Evolutionary conservation across 2,797 vertebrate species (phyloP).

Genomic region (Pseudochaenichthys georgianus): DNA sequence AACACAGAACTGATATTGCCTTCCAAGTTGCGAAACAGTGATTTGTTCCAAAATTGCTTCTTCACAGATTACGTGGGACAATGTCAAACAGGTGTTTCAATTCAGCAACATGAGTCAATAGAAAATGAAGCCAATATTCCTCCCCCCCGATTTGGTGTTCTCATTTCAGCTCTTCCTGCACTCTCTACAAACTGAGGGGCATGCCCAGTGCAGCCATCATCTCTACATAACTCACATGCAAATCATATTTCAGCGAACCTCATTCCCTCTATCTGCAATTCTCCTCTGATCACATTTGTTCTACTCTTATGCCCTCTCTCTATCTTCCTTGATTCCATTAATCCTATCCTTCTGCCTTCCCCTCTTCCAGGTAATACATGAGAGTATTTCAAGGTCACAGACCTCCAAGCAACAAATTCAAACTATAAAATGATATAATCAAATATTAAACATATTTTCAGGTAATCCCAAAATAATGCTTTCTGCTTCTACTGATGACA

Average conservation of each 20-base stretch:
- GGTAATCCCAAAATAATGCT: neutral
- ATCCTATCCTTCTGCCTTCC: slow-evolving; percentile 14
- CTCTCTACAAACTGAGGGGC: slow-evolving; percentile 19
- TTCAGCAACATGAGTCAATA: neutral
- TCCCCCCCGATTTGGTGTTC: neutral
- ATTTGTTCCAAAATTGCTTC: neutral
- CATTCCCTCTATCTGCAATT: slow-evolving; percentile 47
- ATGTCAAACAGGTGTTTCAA: slow-evolving; percentile 10
- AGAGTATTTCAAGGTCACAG: slow-evolving; percentile 90
- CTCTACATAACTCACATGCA: slow-evolving; percentile 45
- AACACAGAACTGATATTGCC: neutral
- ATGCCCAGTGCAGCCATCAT: slow-evolving; percentile 31
- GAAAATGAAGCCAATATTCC: slow-evolving; percentile 22
- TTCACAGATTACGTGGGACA: neutral
- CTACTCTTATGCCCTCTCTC: slow-evolving; percentile 40
- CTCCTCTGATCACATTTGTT: slow-evolving; percentile 61
- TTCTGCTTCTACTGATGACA: neutral
- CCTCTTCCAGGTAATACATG: slow-evolving; percentile 83
- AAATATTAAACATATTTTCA: neutral
- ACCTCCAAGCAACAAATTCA: slow-evolving; percentile 77
- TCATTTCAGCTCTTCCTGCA: slow-evolving; percentile 19
- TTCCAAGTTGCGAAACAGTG: neutral
- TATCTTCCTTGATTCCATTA: slow-evolving; percentile 53
- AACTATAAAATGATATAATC: neutral
- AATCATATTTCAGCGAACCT: slow-evolving; percentile 55